A percentile compares a stretch with the other conserved stretches of the same genome.
These are phyloP conservation scores for Amphiprion percula DNA, from an alignment of 2,113 vertebrate species.

Conservation along the genomic window DNA sequence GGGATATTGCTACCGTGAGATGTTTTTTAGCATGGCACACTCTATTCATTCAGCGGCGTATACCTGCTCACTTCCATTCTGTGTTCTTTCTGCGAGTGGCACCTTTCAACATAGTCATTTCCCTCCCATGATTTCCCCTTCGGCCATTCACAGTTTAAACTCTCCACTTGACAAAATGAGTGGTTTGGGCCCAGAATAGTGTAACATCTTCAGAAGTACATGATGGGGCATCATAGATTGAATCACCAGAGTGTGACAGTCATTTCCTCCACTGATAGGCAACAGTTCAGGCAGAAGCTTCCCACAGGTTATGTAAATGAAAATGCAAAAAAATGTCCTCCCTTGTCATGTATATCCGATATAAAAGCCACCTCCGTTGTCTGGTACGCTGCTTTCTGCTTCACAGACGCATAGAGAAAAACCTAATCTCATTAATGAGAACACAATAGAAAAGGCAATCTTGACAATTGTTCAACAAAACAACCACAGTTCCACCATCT, in stretches of 20 bases:
- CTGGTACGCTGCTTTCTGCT: conserved; percentile 47
- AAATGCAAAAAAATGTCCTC: conserved; percentile 30
- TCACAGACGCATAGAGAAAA: conserved; percentile 47
- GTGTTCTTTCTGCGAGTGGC: conserved; percentile 25
- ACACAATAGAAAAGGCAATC: conserved; percentile 61
- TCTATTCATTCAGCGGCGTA: conserved; percentile 20
- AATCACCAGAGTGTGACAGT: conserved; percentile 60
- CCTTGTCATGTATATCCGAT: conserved; percentile 47
- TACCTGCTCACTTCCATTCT: conserved; percentile 38
- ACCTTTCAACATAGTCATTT: conserved; percentile 35
- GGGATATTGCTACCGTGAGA: conserved; percentile 48
- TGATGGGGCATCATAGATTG: conserved; percentile 37
- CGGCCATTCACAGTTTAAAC: conserved; percentile 50
- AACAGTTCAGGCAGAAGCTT: conserved; percentile 55
- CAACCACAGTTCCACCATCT: conserved; percentile 38
- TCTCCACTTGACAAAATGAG: conserved; percentile 57
- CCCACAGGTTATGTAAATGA: conserved; percentile 56
- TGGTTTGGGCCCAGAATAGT: conserved; percentile 32
- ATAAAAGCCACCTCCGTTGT: conserved; percentile 30
- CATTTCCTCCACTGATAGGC: conserved; percentile 54
- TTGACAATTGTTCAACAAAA: conserved; percentile 72
- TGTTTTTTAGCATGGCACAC: conserved; percentile 36
- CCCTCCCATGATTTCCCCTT: conserved; percentile 47
- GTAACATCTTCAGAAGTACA: conserved; percentile 38
- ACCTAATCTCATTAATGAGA: conserved; percentile 68